Evolutionary conservation across 2,888 invertebrate genomes (phyloP).

Genomic region (Acronicta psi): DNA sequence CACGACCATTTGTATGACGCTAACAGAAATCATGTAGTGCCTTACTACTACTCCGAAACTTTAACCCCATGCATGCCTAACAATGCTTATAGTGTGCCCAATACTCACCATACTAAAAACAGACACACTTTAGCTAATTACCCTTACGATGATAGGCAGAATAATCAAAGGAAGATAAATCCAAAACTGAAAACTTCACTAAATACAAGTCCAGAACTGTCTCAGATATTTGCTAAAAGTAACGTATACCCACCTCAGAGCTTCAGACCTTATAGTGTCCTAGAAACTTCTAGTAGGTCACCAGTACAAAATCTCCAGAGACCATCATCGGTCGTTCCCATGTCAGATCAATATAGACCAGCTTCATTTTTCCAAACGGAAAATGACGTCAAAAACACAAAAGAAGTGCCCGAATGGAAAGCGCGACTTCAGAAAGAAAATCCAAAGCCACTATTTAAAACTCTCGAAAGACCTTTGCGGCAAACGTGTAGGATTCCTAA

Average conservation of each 20-base stretch:
- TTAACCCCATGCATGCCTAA: constrained; percentile 83
- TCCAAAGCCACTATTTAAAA: constrained; percentile 71
- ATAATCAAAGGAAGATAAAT: constrained; percentile 72
- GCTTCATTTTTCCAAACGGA: constrained; percentile 80
- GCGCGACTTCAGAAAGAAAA: constrained; percentile 78
- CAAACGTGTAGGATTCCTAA: constrained; percentile 82
- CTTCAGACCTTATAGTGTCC: constrained; percentile 83
- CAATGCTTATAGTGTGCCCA: constrained; percentile 76
- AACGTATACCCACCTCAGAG: constrained; percentile 70
- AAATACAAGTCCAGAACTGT: constrained; percentile 70
- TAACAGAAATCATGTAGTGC: constrained; percentile 88
- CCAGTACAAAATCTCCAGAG: constrained; percentile 73
- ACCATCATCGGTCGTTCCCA: constrained; percentile 83
- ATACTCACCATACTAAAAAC: constrained; percentile 64
- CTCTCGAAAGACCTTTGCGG: constrained; percentile 75
- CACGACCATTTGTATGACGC: constrained; percentile 87
- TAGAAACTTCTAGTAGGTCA: constrained; percentile 76
- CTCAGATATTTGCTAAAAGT: constrained; percentile 70
- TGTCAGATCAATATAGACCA: constrained; percentile 81
- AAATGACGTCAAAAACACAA: constrained; percentile 67
- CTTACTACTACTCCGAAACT: constrained; percentile 86
- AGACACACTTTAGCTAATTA: constrained; percentile 78
- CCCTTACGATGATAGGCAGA: constrained; percentile 76
- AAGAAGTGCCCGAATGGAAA: constrained; percentile 83
- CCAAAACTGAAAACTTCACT: constrained; percentile 68